phyloP scores from a whole-genome alignment of 1,140 invertebrate genomes.

The Hydropsyche tenuis region DNA sequence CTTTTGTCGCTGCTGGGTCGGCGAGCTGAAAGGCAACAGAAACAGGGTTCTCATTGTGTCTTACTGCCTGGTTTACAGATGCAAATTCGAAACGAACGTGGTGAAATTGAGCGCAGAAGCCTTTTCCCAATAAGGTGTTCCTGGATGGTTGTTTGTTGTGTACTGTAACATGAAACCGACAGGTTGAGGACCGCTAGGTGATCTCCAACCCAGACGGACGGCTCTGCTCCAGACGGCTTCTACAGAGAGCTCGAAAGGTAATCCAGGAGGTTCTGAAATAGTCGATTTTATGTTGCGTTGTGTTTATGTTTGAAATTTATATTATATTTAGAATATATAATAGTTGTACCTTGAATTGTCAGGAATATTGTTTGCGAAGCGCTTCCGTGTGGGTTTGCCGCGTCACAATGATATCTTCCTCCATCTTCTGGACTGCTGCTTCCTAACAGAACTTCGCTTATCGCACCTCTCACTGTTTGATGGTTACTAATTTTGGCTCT shows the following conservation, averaged over 20 bases:
- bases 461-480: conserved; percentile 66
- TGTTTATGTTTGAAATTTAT: background rate
- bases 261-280: conserved; percentile 56
- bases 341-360: conserved; percentile 76
- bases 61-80: too few relatives aligned
- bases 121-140: conserved; percentile 54
- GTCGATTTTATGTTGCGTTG: background rate
- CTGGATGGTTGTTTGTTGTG: conserved; percentile 49
- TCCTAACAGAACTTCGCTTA: conserved; percentile 65
- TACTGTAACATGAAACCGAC: conserved; percentile 56
- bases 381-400: conserved; percentile 82
- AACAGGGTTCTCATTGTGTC: too few relatives aligned
- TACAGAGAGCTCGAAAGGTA: conserved; percentile 56
- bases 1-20: conserved; percentile 52
- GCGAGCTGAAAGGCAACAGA: conserved; percentile 17
- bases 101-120: conserved; percentile 56
- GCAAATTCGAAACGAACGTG: conserved; percentile 50
- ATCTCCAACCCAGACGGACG: conserved; percentile 55
- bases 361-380: conserved; percentile 81
- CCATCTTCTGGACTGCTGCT: conserved; percentile 75
- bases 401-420: conserved; percentile 82
- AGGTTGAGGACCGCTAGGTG: conserved; percentile 53
- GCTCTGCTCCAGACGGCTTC: conserved; percentile 54
- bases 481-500: conserved; percentile 66
- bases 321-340: too few relatives aligned